These are phyloP conservation scores for Luperina nickerlii DNA, from an alignment of 2,888 invertebrate genomes.

Conservation along the genomic window DNA sequence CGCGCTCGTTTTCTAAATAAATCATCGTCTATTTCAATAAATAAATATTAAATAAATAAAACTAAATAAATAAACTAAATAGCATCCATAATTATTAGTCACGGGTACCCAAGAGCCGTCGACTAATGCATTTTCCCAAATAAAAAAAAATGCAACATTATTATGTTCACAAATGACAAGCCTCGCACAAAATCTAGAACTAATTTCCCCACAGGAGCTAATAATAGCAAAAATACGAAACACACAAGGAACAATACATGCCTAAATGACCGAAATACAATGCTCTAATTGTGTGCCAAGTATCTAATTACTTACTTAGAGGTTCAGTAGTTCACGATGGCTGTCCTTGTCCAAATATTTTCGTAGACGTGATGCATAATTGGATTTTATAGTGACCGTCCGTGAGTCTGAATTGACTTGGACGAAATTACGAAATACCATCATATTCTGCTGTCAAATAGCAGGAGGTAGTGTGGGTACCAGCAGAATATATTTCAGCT, in stretches of 20 bases:
- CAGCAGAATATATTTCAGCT: background rate
- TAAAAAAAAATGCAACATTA: background rate
- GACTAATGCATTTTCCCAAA: background rate
- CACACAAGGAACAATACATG: constrained; percentile 23
- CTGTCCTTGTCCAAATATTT: constrained; percentile 52
- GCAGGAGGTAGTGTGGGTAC: background rate
- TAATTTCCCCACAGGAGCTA: background rate
- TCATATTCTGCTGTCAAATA: background rate
- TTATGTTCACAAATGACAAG: background rate
- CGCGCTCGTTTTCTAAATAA: no score
- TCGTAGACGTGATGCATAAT: constrained; percentile 41
- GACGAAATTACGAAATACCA: background rate
- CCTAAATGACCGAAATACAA: constrained; percentile 20
- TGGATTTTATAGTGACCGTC: constrained; percentile 23
- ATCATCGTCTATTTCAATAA: no score
- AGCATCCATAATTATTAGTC: background rate
- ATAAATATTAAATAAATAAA: no score
- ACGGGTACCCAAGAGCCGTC: background rate
- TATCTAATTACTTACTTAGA: constrained; percentile 31
- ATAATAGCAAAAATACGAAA: background rate
- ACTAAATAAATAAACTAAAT: background rate
- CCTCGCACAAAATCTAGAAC: background rate
- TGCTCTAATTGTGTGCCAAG: constrained; percentile 31
- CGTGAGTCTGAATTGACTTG: background rate
- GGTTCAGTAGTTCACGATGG: constrained; percentile 59